phyloP scores from a whole-genome alignment of 2,113 vertebrate genomes.

The Lasiurus borealis region DNA sequence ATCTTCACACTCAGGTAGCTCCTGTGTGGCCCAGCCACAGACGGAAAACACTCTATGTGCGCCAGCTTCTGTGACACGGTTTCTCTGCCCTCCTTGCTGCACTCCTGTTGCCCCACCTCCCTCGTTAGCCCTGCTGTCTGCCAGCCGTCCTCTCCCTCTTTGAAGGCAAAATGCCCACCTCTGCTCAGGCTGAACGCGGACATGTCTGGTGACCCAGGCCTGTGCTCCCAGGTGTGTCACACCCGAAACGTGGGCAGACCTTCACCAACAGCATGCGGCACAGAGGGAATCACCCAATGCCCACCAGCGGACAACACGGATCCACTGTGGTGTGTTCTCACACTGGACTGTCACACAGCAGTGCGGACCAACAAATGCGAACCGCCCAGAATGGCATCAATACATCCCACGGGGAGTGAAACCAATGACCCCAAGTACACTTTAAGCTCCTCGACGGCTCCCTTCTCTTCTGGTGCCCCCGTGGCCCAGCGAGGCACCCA shows the following conservation, averaged over 20 bases:
- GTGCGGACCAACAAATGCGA: background rate
- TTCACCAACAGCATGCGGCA: rapidly evolving
- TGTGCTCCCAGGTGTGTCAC: background rate
- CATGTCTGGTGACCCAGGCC: background rate
- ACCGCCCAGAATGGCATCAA: rapidly evolving
- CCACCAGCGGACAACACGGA: background rate
- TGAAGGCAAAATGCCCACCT: background rate
- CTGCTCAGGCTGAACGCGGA: background rate
- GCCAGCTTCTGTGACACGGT: background rate
- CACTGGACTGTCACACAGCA: background rate
- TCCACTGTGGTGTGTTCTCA: background rate
- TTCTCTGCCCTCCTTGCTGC: background rate
- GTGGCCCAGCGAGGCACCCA: background rate
- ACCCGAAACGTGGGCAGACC: background rate
- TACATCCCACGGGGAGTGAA: background rate
- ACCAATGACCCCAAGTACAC: background rate
- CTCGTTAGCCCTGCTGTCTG: rapidly evolving
- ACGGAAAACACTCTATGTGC: background rate
- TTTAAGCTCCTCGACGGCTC: background rate
- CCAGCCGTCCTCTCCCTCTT: background rate
- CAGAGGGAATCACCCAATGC: background rate
- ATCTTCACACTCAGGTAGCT: background rate
- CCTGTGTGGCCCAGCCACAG: rapidly evolving
- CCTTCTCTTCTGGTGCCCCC: background rate
- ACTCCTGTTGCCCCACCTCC: too few species aligned